Evolutionary conservation across 2,113 vertebrate species (phyloP), one percentile per base, ranked within the genome.

Genomic region (Bos javanicus): DNA sequence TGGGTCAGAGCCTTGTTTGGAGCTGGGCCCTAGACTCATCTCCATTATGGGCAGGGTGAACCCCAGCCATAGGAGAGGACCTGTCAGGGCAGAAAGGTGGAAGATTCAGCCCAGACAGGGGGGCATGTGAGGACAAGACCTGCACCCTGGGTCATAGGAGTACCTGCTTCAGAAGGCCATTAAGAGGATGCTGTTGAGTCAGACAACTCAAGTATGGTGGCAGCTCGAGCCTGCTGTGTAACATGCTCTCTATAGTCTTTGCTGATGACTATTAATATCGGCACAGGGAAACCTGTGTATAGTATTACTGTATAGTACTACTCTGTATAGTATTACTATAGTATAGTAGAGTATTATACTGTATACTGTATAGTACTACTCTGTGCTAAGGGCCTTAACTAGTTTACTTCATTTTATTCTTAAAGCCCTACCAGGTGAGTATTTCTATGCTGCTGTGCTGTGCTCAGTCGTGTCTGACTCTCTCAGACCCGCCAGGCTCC

Each of bases 191-290:
- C 28, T 50, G 2, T 17, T 46, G 46, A 83, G 78, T 33, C 83
- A 52, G 43, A 28, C 28, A 16, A 15, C 25, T 81, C 36, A 54
- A 71, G 43, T 2, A 17, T 0, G 50, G 71, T 8, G 1, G 67
- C 8, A 52, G 56, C 83, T 76, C 2, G 6, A 0, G 7, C 60
- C 50, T 33, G n/a, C 74, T n/a, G 2, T 23, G 4, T 5, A 46
- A 4, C 54, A 26, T 2, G 19, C 17, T 50, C 57, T 60, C n/a
- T 0, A 3, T 25, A 28, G 67, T n/a, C 85, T 7, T 6, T 0
- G 8, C 16, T 16, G 54, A 54, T 25, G 28, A 11, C 15, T 3
- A n/a, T 15, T 62, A 28, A 3, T 8, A 52, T 5, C 4, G 0
- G n/a, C 7, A 46, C 8, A 50, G 50, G n/a, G 52, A 25, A 67